These are phyloP conservation scores for Opisthocomus hoazin DNA, from an alignment of 2,113 vertebrate genomes.

Conservation along the genomic window DNA sequence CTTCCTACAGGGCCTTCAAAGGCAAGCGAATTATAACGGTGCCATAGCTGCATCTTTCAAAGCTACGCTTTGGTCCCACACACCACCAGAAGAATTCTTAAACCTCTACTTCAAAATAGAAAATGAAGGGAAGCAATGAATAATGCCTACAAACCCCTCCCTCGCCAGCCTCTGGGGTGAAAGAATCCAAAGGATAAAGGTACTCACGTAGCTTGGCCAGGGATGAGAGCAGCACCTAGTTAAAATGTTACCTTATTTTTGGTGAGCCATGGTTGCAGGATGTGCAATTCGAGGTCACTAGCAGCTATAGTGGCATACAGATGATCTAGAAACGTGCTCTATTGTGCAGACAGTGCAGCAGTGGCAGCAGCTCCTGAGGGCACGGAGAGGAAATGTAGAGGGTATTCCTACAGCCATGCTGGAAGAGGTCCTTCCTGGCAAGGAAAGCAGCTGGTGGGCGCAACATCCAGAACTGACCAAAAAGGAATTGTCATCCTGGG, in stretches of 20 bases:
- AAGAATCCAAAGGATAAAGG: neutral
- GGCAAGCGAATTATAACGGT: neutral
- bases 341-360: neutral
- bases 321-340: neutral
- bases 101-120: neutral
- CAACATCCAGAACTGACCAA: neutral
- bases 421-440: neutral
- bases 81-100: neutral
- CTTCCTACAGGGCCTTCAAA: neutral
- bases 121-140: neutral
- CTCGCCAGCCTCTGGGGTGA: neutral
- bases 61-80: neutral
- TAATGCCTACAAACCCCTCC: neutral
- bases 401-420: neutral
- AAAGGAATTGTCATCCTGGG: neutral
- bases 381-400: neutral
- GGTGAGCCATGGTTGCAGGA: neutral
- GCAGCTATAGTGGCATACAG: neutral
- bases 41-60: neutral
- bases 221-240: neutral
- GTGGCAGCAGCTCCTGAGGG: neutral
- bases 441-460: neutral
- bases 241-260: neutral
- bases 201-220: neutral
- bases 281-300: neutral